A percentile compares a stretch with the other conserved stretches of the same genome.
Conservation (phyloP, 2,888 invertebrate genomes). For the Rhamnusium bicolor region DNA sequence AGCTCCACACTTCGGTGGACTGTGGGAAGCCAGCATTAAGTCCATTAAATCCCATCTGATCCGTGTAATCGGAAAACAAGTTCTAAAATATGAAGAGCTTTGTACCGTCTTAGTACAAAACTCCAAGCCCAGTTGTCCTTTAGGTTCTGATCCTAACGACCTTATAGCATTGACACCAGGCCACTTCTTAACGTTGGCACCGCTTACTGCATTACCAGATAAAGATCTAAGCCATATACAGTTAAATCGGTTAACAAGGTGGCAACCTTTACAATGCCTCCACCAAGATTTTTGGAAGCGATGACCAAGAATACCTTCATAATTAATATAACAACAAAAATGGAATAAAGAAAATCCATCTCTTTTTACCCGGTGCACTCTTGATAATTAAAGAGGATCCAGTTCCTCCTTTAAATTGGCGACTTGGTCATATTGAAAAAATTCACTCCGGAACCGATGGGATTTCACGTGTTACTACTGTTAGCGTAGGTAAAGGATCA, state of each 20-base stretch:
- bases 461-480: conserved; percentile 22
- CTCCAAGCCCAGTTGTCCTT: conserved; percentile 36
- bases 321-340: conserved; percentile 17
- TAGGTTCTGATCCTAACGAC: conserved; percentile 38
- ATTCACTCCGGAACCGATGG: conserved; percentile 10
- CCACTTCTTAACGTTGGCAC: conserved; percentile 21
- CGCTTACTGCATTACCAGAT: conserved; percentile 7
- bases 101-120: conserved; percentile 34
- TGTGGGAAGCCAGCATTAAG: conserved; percentile 44
- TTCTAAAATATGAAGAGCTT: conserved; percentile 42
- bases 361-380: conserved; percentile 4
- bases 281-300: conserved; percentile 33
- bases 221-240: conserved; percentile 15
- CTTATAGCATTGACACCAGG: conserved; percentile 30
- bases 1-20: no score
- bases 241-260: conserved; percentile 15
- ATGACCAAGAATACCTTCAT: conserved; percentile 32
- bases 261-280: conserved; percentile 30
- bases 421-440: conserved; percentile 1
- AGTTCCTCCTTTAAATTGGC: conserved; percentile 14
- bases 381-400: conserved; percentile 28
- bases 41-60: conserved; percentile 39
- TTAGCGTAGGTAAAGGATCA: background rate
- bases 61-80: conserved; percentile 40
- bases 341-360: background rate